A percentile compares a stretch with the other conserved stretches of the same genome.
Conservation (phyloP, 2,888 invertebrate species). For the Eupithecia abbreviata region DNA sequence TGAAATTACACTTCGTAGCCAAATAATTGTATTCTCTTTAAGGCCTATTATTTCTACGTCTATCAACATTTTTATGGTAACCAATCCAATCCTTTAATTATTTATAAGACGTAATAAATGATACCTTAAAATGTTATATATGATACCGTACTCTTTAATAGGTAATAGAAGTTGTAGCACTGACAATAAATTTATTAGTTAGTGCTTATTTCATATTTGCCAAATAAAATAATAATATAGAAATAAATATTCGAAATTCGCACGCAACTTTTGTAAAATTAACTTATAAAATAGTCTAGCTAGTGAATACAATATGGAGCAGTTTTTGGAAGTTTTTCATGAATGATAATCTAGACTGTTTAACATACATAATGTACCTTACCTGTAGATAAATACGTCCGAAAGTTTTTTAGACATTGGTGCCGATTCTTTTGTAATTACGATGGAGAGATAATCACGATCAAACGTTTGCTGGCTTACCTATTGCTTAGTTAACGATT, state of each 20-base stretch:
- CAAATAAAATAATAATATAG: neutral
- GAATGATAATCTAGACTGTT: constrained; percentile 14
- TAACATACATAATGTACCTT: too few species aligned
- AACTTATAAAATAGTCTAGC: neutral
- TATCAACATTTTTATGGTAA: neutral
- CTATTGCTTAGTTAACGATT: neutral
- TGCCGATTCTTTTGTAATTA: neutral
- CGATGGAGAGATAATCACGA: neutral
- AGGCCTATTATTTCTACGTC: constrained; percentile 32
- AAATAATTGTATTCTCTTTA: constrained; percentile 18
- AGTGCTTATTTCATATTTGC: neutral
- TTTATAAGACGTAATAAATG: constrained; percentile 12
- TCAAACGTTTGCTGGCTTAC: neutral
- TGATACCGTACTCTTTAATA: neutral
- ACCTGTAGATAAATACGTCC: neutral
- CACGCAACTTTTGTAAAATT: neutral
- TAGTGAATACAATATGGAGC: neutral
- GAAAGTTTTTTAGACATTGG: neutral
- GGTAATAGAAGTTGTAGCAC: neutral
- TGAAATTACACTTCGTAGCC: constrained; percentile 35
- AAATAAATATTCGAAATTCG: neutral
- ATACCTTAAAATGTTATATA: neutral
- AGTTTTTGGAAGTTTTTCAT: constrained; percentile 41
- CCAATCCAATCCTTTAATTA: neutral
- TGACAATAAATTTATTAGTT: neutral